Conservation (phyloP, 2,888 invertebrate genomes). For the Acanthacorydalis orientalis region DNA sequence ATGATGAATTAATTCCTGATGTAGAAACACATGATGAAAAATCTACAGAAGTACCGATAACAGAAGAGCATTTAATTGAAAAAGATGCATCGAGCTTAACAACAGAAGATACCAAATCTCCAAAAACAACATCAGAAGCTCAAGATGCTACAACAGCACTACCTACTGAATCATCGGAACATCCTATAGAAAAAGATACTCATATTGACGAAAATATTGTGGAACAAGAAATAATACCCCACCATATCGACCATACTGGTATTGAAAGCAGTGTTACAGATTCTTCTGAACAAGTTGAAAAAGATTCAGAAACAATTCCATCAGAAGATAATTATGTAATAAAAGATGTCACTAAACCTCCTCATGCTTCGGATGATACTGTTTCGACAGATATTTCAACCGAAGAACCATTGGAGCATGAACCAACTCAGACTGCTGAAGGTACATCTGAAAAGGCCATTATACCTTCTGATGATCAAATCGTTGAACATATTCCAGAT, state of each 20-base stretch:
- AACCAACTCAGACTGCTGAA: background rate
- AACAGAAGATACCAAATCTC: conserved; percentile 6
- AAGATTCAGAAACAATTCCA: conserved; percentile 3
- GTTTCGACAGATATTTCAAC: background rate
- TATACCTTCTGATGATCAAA: conserved; percentile 4
- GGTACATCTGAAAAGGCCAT: conserved; percentile 5
- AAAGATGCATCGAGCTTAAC: conserved; percentile 1
- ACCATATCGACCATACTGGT: background rate
- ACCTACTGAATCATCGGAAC: background rate
- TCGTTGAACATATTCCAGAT: background rate
- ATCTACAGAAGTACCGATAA: conserved; percentile 7
- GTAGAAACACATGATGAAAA: conserved; percentile 3
- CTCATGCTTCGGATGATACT: conserved; percentile 5
- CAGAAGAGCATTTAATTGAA: conserved; percentile 7
- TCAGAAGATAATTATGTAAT: conserved; percentile 4
- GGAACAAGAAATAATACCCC: background rate
- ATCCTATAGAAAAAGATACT: background rate
- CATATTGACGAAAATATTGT: background rate
- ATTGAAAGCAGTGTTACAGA: background rate
- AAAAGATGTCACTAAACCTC: conserved; percentile 5
- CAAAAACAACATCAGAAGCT: conserved; percentile 1
- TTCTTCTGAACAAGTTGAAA: background rate
- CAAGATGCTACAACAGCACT: background rate
- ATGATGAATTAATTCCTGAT: conserved; percentile 3
- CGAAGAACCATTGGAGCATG: background rate